phyloP scores from a whole-genome alignment of 2,113 vertebrate genomes.

The Gymnogyps californianus region DNA sequence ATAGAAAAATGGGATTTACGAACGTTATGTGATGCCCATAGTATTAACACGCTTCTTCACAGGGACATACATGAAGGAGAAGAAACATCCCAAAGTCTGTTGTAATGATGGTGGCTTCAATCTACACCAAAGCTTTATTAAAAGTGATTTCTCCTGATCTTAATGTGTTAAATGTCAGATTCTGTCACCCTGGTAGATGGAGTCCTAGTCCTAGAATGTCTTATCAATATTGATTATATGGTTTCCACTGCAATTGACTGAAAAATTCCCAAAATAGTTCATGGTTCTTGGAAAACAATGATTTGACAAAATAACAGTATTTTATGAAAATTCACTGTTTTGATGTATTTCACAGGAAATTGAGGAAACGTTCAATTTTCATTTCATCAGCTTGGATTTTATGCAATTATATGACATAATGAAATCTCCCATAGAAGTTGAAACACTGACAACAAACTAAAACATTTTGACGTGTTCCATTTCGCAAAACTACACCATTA shows the following conservation, averaged over 20 bases:
- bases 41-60: not conserved
- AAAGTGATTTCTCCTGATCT: not conserved
- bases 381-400: not conserved
- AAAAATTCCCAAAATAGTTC: not conserved
- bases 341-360: not conserved
- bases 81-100: not conserved
- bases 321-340: not conserved
- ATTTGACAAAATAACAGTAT: not conserved
- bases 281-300: not conserved
- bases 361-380: not conserved
- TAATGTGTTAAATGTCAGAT: not conserved
- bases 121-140: not conserved
- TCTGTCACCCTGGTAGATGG: not conserved
- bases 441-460: not conserved
- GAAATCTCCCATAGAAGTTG: not conserved
- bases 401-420: not conserved
- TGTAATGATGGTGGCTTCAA: not conserved
- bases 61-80: not conserved
- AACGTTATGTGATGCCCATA: not conserved
- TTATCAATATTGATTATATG: not conserved
- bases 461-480: not conserved
- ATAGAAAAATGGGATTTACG: not conserved
- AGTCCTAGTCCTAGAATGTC: not conserved
- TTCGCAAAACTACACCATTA: not conserved
- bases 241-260: not conserved